Base-by-base conservation (phyloP, 2,797 vertebrate genomes). In the Chloroceryle inda region DNA sequence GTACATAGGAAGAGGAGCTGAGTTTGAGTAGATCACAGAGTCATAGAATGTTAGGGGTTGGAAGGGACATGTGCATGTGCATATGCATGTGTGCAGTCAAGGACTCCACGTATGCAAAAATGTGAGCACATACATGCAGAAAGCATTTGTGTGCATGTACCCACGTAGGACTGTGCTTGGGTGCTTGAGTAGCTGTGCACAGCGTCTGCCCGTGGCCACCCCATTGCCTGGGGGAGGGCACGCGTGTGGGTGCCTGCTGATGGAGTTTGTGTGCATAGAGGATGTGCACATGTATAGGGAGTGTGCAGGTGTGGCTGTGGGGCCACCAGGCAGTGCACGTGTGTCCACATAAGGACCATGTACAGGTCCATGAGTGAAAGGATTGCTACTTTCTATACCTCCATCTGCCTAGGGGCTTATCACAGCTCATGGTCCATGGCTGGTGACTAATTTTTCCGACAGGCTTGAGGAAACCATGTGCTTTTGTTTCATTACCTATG, bases 81-180 rank as follows among this genome's bases (percentile, higher is more conserved):
- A 17, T 6, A 11, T 2, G 49, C 17, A 4, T 2, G 20, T 16
- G 74, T 47, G 37, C 9, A 33, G 40, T 13, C 49, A 49, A 47
- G 35, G 31, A 5, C 19, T 42, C 23, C 45, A 21, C 29, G 26
- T 7, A 5, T 13, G 22, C 80, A 37, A 13, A 49, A 23, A 11
- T 5, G 35, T 21, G 18, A 82, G 27, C 19, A 26, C 1, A 31
- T 5, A 13, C 11, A 16, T 2, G 29, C 67, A 71, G 62, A 33
- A 33, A 50, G 35, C 9, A 7, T 0, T 4, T 10, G 33, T 24
- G 53, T 5, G 21, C 31, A 35, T 1, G 63, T 13, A 4, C 16
- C 53, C 29, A 29, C 3, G 8, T 6, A 37, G 35, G 64, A 64
- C 24, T 2, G 0, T 29, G 37, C 37, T 11, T 21, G 69, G 31